A percentile compares a stretch with the other conserved stretches of the same genome.
Evolutionary conservation across 2,113 vertebrate species (phyloP).

Genomic region (Muntiacus muntjak): DNA sequence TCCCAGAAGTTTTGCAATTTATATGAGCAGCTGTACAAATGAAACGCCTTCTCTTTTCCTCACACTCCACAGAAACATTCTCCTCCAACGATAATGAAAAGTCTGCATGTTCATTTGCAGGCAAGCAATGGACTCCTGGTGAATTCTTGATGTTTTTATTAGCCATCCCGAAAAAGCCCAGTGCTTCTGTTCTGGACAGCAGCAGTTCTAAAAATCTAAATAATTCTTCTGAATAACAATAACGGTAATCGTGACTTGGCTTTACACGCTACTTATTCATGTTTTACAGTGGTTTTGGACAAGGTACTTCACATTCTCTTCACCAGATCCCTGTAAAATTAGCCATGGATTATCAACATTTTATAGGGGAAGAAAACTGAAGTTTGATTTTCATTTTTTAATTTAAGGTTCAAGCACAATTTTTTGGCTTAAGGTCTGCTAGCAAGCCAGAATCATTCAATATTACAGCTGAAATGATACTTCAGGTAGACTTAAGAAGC

Average conservation of each 20-base stretch:
- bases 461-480: background rate
- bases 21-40: background rate
- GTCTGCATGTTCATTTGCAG: background rate
- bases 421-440: background rate
- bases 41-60: background rate
- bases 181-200: background rate
- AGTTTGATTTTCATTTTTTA: background rate
- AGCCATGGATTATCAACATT: background rate
- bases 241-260: background rate
- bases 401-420: background rate
- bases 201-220: background rate
- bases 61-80: background rate
- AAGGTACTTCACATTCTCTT: background rate
- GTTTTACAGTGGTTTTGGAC: background rate
- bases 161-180: background rate
- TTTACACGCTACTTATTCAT: background rate
- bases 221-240: background rate
- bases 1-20: background rate
- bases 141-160: conserved; percentile 20
- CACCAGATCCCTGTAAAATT: background rate
- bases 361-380: background rate
- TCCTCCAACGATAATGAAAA: background rate
- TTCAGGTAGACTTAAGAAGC: background rate
- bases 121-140: background rate
- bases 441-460: background rate